Percentiles rank a stretch among this genome's conserved stretches.
These are phyloP conservation scores for Tenthredo livida DNA, from an alignment of 2,888 invertebrate species.

Conservation along the genomic window DNA sequence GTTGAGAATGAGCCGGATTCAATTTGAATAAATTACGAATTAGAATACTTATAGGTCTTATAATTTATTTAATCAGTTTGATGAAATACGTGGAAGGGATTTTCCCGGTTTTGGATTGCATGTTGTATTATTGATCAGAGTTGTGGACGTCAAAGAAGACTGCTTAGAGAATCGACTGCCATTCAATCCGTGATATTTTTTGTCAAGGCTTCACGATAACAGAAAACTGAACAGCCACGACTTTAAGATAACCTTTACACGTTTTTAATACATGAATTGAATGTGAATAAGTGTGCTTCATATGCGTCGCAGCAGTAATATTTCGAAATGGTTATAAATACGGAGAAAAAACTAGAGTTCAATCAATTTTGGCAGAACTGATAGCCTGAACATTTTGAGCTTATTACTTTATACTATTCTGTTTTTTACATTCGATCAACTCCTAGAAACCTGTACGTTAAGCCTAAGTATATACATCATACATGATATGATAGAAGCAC, in stretches of 20 bases:
- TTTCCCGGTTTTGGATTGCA: neutral
- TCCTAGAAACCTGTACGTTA: neutral
- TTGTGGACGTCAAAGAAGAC: neutral
- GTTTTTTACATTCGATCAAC: neutral
- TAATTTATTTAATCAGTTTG: slow-evolving; percentile 8
- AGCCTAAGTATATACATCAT: neutral
- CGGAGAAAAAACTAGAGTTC: neutral
- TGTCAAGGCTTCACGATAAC: slow-evolving; percentile 12
- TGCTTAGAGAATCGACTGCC: slow-evolving; percentile 20
- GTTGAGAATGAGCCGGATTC: neutral
- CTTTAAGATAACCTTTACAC: slow-evolving; percentile 42
- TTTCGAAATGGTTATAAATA: slow-evolving; percentile 20
- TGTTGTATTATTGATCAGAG: slow-evolving; percentile 8
- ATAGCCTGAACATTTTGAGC: neutral
- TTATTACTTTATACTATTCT: neutral
- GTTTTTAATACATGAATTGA: slow-evolving; percentile 23
- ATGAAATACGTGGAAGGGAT: neutral
- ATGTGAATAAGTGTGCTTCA: neutral
- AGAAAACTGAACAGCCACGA: slow-evolving; percentile 5
- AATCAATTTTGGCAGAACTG: neutral
- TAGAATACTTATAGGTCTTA: neutral
- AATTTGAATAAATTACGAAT: neutral
- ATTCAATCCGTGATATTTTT: slow-evolving; percentile 2
- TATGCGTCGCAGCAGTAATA: neutral
- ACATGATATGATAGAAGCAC: neutral